These are phyloP conservation scores for Drosophila willistoni DNA, from an alignment of 1,140 invertebrate species.

Conservation along the genomic window DNA sequence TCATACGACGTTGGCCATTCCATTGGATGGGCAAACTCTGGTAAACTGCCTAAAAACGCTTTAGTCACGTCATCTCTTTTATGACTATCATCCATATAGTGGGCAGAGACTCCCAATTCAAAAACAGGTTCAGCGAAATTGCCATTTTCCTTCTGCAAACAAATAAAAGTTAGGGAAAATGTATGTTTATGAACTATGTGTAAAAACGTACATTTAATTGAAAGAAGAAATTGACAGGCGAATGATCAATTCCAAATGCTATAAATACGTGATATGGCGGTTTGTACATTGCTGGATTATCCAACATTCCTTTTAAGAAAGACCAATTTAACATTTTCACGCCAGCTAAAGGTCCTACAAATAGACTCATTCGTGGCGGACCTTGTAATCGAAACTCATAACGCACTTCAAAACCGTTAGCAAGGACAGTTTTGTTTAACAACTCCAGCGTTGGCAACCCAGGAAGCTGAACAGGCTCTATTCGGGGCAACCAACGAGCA, in stretches of 20 bases:
- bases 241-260: conserved; percentile 85
- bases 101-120: conserved; percentile 55
- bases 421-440: conserved; percentile 41
- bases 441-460: conserved; percentile 41
- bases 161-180: background rate
- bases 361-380: conserved; percentile 86
- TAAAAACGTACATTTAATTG: conserved; percentile 65
- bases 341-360: conserved; percentile 45
- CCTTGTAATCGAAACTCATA: conserved; percentile 83
- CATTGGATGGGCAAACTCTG: conserved; percentile 67
- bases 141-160: conserved; percentile 83
- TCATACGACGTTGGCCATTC: conserved; percentile 68
- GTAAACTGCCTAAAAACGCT: conserved; percentile 50
- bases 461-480: conserved; percentile 47
- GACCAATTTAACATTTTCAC: conserved; percentile 61
- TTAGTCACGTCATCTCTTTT: conserved; percentile 41
- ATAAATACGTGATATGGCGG: conserved; percentile 88
- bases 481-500: conserved; percentile 61
- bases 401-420: conserved; percentile 14
- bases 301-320: conserved; percentile 84
- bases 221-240: conserved; percentile 85
- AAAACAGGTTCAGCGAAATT: conserved; percentile 51
- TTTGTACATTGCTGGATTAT: conserved; percentile 85
- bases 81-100: conserved; percentile 56
- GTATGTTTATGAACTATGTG: background rate